Evolutionary conservation across 2,888 invertebrate species (phyloP), one percentile per base, ranked within the genome.

Genomic region (Drosophila anomelani): DNA sequence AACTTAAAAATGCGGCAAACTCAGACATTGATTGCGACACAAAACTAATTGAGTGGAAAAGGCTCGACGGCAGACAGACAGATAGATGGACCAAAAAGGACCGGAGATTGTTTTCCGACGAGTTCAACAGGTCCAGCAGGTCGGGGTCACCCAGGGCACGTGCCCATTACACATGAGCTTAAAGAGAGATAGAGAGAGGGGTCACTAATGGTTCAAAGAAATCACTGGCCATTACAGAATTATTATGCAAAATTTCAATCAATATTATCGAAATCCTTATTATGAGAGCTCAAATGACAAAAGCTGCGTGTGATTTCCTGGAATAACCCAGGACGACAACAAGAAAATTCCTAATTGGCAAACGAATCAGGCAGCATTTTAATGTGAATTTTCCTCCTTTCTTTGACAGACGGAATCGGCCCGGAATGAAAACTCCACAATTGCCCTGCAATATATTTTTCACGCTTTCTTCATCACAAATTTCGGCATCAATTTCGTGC

Each of bases 401-500:
- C 29, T 44, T 38, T 23, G 44, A 15, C 88, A 94, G 92, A 91
- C 92, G 32, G 91, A 93, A 69, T 86, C 92, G 55, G 90, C 92
- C 32, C 76, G 78, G 49, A 89, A 88, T 13, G 76, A 85, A 56
- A 93, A 93, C 44, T 92, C 93, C 1, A 94, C 94, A 90, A 92
- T 94, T 29, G 93, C 94, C 0, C 85, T 94, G 38, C 96, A 96
- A 88, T 95, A 95, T 80, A 93, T 95, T 75, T 94, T 95, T 63
- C 94, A 95, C 75, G 93, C 95, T 77, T 93, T 96, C 51, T 97
- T 96, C 92, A 94, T 96, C 89, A 95, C 96, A 7, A 97, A 97
- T 93, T 97, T 96, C 89, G 96, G 96, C 44, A 96, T 97, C 62
- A 97, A 97, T 93, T 97, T 97, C 90, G 94, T 95, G 3, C 93